phyloP scores from a whole-genome alignment of 92 coral and sea anemone species.

The Epizoanthus stellaris region DNA sequence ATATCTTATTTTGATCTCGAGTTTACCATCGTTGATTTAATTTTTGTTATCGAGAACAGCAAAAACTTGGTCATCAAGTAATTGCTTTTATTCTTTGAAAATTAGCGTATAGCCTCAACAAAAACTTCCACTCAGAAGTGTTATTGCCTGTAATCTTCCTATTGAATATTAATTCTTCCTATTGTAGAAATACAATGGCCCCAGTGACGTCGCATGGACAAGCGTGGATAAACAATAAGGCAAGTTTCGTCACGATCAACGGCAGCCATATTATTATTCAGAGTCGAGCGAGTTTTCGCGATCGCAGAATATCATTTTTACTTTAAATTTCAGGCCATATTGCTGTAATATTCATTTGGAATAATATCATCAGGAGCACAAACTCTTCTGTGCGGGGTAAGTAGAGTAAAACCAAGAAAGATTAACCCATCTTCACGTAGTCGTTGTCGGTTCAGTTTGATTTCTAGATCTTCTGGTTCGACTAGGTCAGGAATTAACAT shows the following conservation, averaged over 20 bases:
- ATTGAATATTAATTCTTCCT: constrained; percentile 10
- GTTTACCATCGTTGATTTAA: background rate
- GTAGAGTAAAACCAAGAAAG: too few relatives aligned
- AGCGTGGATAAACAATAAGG: constrained; percentile 4
- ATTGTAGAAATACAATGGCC: constrained; percentile 5
- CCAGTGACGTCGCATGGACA: constrained; percentile 13
- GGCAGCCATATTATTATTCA: constrained; percentile 18
- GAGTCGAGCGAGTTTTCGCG: too few relatives aligned
- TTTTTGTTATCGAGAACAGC: background rate
- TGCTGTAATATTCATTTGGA: too few relatives aligned
- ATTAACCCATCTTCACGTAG: too few relatives aligned
- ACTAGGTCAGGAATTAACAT: too few relatives aligned
- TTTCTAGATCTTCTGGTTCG: too few relatives aligned
- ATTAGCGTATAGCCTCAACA: background rate
- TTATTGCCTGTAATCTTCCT: constrained; percentile 10
- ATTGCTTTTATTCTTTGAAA: background rate
- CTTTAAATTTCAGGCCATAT: too few relatives aligned
- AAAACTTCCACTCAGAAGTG: background rate
- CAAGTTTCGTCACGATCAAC: background rate
- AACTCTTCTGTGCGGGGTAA: too few relatives aligned
- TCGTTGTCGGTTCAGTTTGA: too few relatives aligned
- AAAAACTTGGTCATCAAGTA: background rate
- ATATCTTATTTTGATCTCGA: too few relatives aligned
- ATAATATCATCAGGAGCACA: too few relatives aligned
- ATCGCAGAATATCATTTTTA: too few relatives aligned